Conservation (phyloP, 2,797 vertebrate genomes). For the Potorous gilbertii region DNA sequence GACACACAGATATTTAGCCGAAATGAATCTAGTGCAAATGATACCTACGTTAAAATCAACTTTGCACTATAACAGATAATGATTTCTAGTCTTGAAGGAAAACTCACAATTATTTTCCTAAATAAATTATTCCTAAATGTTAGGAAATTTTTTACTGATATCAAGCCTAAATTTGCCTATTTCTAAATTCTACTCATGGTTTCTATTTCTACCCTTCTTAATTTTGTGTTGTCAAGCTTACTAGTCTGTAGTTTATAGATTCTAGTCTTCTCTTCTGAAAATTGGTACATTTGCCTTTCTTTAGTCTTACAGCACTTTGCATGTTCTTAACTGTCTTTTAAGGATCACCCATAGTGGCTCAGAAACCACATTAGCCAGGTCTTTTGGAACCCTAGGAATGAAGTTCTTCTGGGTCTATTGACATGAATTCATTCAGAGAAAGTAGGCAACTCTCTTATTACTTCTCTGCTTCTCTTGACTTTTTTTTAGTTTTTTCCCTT, state of each 20-base stretch:
- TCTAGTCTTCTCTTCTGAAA: background rate
- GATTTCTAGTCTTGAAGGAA: background rate
- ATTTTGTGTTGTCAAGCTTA: background rate
- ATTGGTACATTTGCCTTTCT: background rate
- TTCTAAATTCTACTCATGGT: background rate
- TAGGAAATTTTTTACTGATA: background rate
- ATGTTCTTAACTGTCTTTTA: background rate
- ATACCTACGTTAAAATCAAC: background rate
- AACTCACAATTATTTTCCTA: background rate
- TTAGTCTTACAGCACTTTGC: background rate
- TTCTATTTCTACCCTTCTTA: background rate
- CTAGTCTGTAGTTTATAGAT: background rate
- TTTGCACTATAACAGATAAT: background rate
- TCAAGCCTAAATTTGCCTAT: background rate
- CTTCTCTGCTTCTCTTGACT: background rate
- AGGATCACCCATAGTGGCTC: background rate
- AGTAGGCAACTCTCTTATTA: background rate
- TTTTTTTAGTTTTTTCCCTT: background rate
- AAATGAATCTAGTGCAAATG: background rate
- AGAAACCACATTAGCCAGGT: background rate
- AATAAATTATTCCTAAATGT: background rate
- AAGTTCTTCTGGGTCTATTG: background rate
- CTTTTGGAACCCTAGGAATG: background rate
- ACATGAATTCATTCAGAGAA: background rate
- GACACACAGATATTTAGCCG: background rate